These are phyloP conservation scores for Alauda arvensis DNA, from an alignment of 2,797 vertebrate genomes.

Conservation along the genomic window DNA sequence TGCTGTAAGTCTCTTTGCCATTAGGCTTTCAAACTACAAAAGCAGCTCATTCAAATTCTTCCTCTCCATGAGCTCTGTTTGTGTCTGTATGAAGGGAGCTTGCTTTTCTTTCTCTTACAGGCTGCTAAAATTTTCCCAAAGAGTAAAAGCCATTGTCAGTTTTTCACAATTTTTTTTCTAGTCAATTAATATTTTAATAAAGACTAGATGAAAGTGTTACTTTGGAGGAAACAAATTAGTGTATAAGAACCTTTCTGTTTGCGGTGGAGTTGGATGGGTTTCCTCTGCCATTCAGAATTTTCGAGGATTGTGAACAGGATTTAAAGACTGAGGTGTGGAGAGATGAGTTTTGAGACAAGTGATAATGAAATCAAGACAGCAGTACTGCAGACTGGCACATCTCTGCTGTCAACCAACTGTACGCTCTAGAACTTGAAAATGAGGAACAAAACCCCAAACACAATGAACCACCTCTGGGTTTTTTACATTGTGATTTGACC, in stretches of 20 bases:
- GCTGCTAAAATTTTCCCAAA: not conserved
- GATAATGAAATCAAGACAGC: not conserved
- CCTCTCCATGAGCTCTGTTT: not conserved
- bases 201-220: not conserved
- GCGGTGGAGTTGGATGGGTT: not conserved
- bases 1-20: not conserved
- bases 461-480: not conserved
- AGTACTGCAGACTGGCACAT: not conserved
- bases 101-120: not conserved
- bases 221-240: not conserved
- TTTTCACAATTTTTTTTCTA: not conserved
- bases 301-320: not conserved
- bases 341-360: not conserved
- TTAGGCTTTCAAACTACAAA: not conserved
- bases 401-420: not conserved
- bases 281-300: not conserved
- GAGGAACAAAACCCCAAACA: not conserved
- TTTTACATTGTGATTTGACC: not conserved
- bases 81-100: not conserved
- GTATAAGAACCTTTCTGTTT: not conserved
- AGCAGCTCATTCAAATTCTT: not conserved
- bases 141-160: not conserved
- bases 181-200: not conserved
- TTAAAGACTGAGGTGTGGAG: not conserved
- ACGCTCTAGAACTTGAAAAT: not conserved